Evolutionary conservation across 2,888 invertebrate species (phyloP).

Genomic region (Acleris emargana): DNA sequence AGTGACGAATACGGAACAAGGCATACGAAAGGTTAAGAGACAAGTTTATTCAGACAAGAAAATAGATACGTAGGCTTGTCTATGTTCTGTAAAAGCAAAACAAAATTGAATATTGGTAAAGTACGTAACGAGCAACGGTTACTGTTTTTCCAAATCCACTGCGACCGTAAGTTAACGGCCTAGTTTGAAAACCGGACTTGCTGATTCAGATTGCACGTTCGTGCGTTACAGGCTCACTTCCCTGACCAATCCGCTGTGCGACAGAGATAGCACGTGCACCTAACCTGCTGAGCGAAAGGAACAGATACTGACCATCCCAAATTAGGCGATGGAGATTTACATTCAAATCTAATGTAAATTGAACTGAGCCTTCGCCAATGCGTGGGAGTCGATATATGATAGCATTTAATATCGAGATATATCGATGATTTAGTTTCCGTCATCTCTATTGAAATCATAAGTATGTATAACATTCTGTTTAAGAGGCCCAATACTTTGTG

Average conservation of each 20-base stretch:
- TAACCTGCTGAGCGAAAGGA: conserved; percentile 7
- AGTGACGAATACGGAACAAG: too few species aligned
- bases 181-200: conserved; percentile 34
- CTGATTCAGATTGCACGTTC: conserved; percentile 29
- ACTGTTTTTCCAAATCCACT: conserved; percentile 18
- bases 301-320: conserved; percentile 22
- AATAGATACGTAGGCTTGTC: too few species aligned
- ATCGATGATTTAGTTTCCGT: conserved; percentile 4
- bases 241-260: conserved; percentile 7
- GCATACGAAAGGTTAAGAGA: too few species aligned
- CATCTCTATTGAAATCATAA: not conserved
- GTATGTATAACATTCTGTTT: too few species aligned
- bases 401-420: conserved; percentile 3
- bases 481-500: too few species aligned
- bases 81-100: not conserved
- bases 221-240: conserved; percentile 22
- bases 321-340: conserved; percentile 16
- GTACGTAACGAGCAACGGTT: not conserved
- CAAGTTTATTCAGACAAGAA: too few species aligned
- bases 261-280: too few species aligned
- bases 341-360: conserved; percentile 11
- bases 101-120: not conserved
- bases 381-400: conserved; percentile 21
- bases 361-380: not conserved
- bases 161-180: conserved; percentile 25